phyloP scores from a whole-genome alignment of 2,113 vertebrate genomes.

The Chitala chitala region DNA sequence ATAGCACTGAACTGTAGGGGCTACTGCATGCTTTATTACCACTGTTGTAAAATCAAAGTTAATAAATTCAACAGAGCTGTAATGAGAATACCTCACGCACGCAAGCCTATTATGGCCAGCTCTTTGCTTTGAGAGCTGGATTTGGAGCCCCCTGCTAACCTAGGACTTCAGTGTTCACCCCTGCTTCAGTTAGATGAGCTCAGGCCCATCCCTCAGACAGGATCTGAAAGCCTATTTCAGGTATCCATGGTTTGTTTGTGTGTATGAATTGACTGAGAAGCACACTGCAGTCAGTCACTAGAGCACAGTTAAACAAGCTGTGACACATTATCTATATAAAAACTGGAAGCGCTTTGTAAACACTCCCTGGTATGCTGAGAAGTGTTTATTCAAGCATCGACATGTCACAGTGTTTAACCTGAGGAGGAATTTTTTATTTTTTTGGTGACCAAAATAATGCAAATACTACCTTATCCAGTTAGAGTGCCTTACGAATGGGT shows the following conservation, averaged over 20 bases:
- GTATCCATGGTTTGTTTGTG: not conserved
- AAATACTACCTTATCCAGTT: not conserved
- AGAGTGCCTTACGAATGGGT: not conserved
- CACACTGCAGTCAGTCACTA: not conserved
- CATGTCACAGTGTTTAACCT: not conserved
- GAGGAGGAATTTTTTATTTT: not conserved
- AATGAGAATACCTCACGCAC: slow-evolving; percentile 29
- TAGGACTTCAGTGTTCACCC: too few species aligned
- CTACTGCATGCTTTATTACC: slow-evolving; percentile 17
- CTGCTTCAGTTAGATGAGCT: too few species aligned
- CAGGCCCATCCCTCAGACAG: too few species aligned
- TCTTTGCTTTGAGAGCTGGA: not conserved
- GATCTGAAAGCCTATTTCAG: too few species aligned
- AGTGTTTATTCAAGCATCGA: not conserved
- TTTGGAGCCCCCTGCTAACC: not conserved
- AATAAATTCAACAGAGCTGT: slow-evolving; percentile 13
- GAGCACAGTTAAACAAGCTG: not conserved
- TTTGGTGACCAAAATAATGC: not conserved
- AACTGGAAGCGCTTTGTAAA: not conserved
- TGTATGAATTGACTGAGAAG: too few species aligned
- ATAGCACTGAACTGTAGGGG: not conserved
- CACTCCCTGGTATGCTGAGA: not conserved
- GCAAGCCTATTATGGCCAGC: not conserved
- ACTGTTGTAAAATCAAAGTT: slow-evolving; percentile 16
- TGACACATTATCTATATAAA: not conserved